Percentiles rank a stretch among this genome's conserved stretches.
Conservation (phyloP, 2,888 invertebrate genomes). For the Tyria jacobaeae region DNA sequence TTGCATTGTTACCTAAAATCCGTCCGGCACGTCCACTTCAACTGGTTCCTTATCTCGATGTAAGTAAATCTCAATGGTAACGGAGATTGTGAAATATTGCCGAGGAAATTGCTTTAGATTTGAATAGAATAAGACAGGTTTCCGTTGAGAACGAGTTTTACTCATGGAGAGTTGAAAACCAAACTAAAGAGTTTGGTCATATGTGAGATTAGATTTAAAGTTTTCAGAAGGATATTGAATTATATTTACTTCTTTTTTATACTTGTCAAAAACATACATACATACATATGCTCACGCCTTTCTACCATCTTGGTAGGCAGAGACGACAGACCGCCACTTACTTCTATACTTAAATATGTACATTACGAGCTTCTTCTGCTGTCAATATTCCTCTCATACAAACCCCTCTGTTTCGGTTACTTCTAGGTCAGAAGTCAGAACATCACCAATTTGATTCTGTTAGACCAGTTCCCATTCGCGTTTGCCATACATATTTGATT, state of each 20-base stretch:
- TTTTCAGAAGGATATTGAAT: conserved; percentile 12
- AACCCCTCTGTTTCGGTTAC: too few species aligned
- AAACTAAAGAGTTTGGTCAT: conserved; percentile 26
- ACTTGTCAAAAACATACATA: background rate
- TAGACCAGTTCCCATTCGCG: too few species aligned
- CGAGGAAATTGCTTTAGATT: conserved; percentile 60
- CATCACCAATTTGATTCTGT: too few species aligned
- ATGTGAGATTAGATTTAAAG: conserved; percentile 19
- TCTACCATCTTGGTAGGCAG: too few species aligned
- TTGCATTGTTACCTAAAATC: conserved; percentile 75
- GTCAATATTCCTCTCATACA: too few species aligned
- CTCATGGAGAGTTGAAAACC: conserved; percentile 37
- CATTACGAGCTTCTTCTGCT: too few species aligned
- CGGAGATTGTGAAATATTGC: conserved; percentile 67
- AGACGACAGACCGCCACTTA: too few species aligned
- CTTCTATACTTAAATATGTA: too few species aligned
- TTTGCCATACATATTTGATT: too few species aligned
- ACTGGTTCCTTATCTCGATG: conserved; percentile 70
- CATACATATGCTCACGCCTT: too few species aligned
- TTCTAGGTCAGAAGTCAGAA: too few species aligned
- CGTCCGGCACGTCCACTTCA: conserved; percentile 49
- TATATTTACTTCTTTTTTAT: background rate
- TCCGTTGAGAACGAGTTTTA: conserved; percentile 47
- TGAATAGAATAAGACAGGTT: conserved; percentile 51
- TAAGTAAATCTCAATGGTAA: conserved; percentile 65